phyloP scores from a whole-genome alignment of 2,888 invertebrate genomes.

The Phalera bucephala region DNA sequence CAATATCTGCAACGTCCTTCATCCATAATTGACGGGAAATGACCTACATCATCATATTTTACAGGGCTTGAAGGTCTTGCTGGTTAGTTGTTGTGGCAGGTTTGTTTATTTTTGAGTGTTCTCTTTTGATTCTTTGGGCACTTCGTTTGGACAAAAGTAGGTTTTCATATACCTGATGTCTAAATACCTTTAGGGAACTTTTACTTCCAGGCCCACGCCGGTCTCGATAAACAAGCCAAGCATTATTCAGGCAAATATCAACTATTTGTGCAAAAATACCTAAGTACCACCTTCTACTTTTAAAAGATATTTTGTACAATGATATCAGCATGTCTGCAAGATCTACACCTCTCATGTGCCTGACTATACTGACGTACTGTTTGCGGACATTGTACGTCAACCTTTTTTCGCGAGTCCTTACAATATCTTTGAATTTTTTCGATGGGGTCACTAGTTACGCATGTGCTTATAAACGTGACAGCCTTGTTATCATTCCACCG shows the following conservation, averaged over 20 bases:
- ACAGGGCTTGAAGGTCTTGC: no score
- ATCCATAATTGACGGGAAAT: slow-evolving; percentile 8
- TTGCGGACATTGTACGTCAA: slow-evolving; percentile 40
- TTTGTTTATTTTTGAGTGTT: no score
- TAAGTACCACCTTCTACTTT: slow-evolving; percentile 37
- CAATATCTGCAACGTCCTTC: slow-evolving; percentile 17
- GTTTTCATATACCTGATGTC: no score
- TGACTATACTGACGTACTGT: slow-evolving; percentile 39
- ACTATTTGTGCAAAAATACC: slow-evolving; percentile 35
- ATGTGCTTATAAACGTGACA: slow-evolving; percentile 31
- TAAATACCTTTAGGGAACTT: no score
- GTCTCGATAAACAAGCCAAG: slow-evolving; percentile 11
- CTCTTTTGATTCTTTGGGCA: no score
- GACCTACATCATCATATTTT: slow-evolving; percentile 17
- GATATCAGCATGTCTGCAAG: slow-evolving; percentile 38
- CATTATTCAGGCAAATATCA: slow-evolving; percentile 32
- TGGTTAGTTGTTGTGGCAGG: no score
- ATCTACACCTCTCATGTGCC: slow-evolving; percentile 17
- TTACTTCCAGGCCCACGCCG: no score
- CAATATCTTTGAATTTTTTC: slow-evolving; percentile 29
- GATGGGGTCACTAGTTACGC: slow-evolving; percentile 20
- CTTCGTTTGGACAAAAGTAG: no score
- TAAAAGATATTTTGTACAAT: slow-evolving; percentile 30
- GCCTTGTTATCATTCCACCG: slow-evolving; percentile 38
- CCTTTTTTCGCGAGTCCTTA: slow-evolving; percentile 29